phyloP scores from a whole-genome alignment of 2,888 invertebrate genomes.

The Dugesia japonica region DNA sequence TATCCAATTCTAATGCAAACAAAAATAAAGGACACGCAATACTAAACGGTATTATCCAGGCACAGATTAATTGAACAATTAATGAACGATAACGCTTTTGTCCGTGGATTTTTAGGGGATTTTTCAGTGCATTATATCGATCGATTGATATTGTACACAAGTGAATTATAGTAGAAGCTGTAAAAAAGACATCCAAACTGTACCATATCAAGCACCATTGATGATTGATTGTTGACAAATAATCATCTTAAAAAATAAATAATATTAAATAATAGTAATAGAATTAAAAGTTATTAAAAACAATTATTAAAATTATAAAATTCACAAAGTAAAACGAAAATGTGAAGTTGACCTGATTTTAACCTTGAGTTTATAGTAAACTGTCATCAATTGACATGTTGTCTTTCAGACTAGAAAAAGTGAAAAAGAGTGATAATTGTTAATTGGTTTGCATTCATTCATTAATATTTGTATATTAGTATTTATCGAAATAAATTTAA shows the following conservation, averaged over 20 bases:
- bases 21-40: slow-evolving; percentile 38
- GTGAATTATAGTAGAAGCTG: slow-evolving; percentile 38
- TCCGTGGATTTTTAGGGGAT: slow-evolving; percentile 37
- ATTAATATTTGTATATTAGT: too few relatives aligned
- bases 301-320: background rate
- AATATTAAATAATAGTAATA: too few relatives aligned
- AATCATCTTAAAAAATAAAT: background rate
- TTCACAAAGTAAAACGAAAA: too few relatives aligned
- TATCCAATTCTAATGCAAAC: slow-evolving; percentile 31
- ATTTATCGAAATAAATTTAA: too few relatives aligned
- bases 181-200: slow-evolving; percentile 39
- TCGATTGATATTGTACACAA: slow-evolving; percentile 38
- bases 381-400: too few relatives aligned
- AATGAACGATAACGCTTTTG: slow-evolving; percentile 37
- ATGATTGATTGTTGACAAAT: background rate
- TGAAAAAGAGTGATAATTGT: too few relatives aligned
- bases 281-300: too few relatives aligned
- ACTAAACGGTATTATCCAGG: slow-evolving; percentile 38
- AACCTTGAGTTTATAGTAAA: too few relatives aligned
- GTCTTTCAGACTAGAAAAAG: too few relatives aligned
- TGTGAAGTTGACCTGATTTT: too few relatives aligned
- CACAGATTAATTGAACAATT: slow-evolving; percentile 37
- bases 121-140: slow-evolving; percentile 38
- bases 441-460: too few relatives aligned
- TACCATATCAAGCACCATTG: slow-evolving; percentile 38